Percentiles rank a stretch among this genome's conserved stretches.
Conservation (phyloP, 2,113 vertebrate species). For the Cichladusa arquata region DNA sequence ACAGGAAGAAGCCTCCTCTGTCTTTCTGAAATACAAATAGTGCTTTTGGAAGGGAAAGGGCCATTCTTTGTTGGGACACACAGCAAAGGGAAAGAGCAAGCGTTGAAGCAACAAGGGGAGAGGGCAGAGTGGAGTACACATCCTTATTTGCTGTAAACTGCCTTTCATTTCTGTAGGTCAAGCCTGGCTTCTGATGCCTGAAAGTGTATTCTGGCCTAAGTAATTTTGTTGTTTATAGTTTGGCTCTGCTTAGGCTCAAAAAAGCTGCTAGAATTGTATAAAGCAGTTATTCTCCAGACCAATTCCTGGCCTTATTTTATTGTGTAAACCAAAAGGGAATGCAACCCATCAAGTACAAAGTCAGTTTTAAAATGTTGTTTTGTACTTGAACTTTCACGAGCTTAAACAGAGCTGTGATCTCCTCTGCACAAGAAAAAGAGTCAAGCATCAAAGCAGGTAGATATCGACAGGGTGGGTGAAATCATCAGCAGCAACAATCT, state of each 20-base stretch:
- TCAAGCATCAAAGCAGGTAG: constrained; percentile 41
- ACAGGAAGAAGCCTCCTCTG: not conserved
- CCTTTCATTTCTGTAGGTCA: not conserved
- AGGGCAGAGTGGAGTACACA: not conserved
- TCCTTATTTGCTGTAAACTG: not conserved
- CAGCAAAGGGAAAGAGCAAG: not conserved
- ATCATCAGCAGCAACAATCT: constrained; percentile 42
- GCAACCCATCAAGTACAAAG: not conserved
- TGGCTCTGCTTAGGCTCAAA: not conserved
- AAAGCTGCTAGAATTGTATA: not conserved
- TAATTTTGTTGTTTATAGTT: not conserved
- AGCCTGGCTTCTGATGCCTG: not conserved
- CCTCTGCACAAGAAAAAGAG: constrained; percentile 14
- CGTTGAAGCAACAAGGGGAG: not conserved
- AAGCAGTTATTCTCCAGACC: not conserved
- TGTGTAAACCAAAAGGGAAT: not conserved
- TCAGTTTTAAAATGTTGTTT: constrained; percentile 20
- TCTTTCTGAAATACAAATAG: not conserved
- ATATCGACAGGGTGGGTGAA: constrained; percentile 41
- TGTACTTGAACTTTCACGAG: not conserved
- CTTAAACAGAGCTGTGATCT: constrained; percentile 15
- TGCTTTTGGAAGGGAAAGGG: not conserved
- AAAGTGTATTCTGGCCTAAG: not conserved
- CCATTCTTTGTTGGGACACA: not conserved
- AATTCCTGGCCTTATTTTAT: not conserved